Base-by-base conservation (phyloP, 2,888 invertebrate genomes). In the Trachelus troglodyta region DNA sequence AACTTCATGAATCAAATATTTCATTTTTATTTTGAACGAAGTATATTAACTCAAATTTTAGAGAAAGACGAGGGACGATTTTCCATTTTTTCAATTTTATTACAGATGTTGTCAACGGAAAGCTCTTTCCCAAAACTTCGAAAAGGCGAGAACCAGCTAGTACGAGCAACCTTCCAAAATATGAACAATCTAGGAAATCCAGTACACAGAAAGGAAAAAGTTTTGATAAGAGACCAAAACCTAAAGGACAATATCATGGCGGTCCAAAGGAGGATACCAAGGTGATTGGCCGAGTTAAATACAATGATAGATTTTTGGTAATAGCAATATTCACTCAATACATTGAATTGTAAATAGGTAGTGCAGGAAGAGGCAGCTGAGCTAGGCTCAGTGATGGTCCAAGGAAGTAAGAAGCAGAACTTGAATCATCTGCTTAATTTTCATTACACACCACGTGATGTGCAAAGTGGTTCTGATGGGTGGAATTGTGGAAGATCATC, bases 341-440 rank as follows among this genome's bases (percentile, higher is more conserved):
- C 69, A 12, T 35, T 35, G 12, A 35, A 35, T 82, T 79, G 79
- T 81, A 84, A 71, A 81, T 84, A 92, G 92, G 92, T 93, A 92
- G 91, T 87, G 83, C 93, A 93, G 84, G 92, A 93, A 76, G 93
- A 94, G 82, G 93, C 93, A 89, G 94, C 94, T 91, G 97, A 97
- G 94, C 93, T 95, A 92, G 97, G 96, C 93, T 97, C 97, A 91
- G 95, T 97, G 88, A 95, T 96, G 93, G 93, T 94, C 91, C 94
- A 94, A 92, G 96, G 97, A 93, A 96, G 96, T 92, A 97, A 97
- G 92, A 97, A 97, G 93, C 96, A 96, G 93, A 98, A 96, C 93
- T 94, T 97, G 93, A 98, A 97, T 92, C 97, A 98, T 94, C 94
- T 98, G 94, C 94, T 98, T 88, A 98, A 98, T 93, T 98, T 98